Percentiles rank a stretch among this genome's conserved stretches.
phyloP scores from a whole-genome alignment of 2,113 vertebrate genomes.

The Setophaga kirtlandii region DNA sequence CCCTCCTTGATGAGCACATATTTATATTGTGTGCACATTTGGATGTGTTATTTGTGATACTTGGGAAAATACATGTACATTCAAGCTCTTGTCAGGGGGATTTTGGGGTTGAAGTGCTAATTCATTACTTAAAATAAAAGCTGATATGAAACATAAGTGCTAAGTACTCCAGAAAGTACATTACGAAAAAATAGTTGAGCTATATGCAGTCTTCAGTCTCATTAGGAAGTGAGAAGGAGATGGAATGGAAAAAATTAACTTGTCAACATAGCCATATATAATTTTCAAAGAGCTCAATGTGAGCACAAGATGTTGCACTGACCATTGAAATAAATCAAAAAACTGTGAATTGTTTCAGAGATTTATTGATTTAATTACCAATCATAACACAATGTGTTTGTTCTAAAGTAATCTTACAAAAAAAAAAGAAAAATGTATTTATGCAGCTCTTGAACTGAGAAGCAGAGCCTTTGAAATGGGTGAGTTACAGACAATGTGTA shows the following conservation, averaged over 20 bases:
- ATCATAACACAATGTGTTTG: constrained; percentile 35
- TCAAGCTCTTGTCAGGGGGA: neutral
- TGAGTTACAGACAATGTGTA: neutral
- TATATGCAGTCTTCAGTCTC: constrained; percentile 31
- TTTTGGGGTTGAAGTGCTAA: constrained; percentile 19
- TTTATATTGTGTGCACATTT: neutral
- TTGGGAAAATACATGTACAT: neutral
- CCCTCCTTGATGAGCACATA: neutral
- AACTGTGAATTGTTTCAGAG: constrained; percentile 37
- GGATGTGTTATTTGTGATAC: neutral
- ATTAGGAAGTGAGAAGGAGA: constrained; percentile 53
- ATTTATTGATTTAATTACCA: constrained; percentile 52
- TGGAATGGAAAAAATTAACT: constrained; percentile 65
- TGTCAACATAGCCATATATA: constrained; percentile 49
- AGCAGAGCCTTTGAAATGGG: constrained; percentile 25
- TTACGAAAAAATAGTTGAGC: constrained; percentile 39
- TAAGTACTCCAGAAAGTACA: constrained; percentile 33
- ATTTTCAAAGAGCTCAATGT: constrained; percentile 51
- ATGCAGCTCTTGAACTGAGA: constrained; percentile 3
- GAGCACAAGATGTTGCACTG: constrained; percentile 47
- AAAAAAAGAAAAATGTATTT: constrained; percentile 3
- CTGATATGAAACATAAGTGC: constrained; percentile 34
- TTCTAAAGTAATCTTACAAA: constrained; percentile 8
- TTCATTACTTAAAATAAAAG: constrained; percentile 43
- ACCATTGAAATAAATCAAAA: constrained; percentile 47